Evolutionary conservation across 2,888 invertebrate species (phyloP), one percentile per base, ranked within the genome.

Genomic region (Baronia brevicornis): DNA sequence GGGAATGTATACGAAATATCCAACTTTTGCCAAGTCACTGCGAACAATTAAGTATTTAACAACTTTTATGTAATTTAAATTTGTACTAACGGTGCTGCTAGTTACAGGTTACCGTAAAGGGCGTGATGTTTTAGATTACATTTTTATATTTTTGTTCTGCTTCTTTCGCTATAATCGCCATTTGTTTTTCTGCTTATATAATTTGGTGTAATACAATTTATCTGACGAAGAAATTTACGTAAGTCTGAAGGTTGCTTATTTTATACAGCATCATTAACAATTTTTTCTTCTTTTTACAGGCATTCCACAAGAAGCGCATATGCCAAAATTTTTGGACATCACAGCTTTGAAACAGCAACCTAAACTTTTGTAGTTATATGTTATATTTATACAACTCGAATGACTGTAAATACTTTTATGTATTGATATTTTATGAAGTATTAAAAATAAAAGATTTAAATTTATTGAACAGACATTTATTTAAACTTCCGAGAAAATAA

Each of bases 271-370:
- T 6, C 6, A 17, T 17, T 17, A 17, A 17, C 4, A 17, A 17
- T 17, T 21, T 12, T 23, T 24, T 24, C 27, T 33, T 30, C 35
- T 38, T 26, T 12, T 68, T 67, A 9, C 50, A 79, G 79, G 62
- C 45, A 22, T 44, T 9, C 45, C 52, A 11, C 22, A 39, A 0
- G 14, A 52, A 5, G 43, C 62, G 5, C 57, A 44, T 17, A 36
- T 87, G 20, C 86, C 86, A 17, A 87, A 85, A 61, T 88, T 91
- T 61, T 65, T 91, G 48, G 90, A 91, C 59, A 88, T 91, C 39
- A 89, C 91, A 22, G 87, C 89, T 25, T 72, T 91, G 28, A 90
- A 89, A 59, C 87, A 88, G 49, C 90, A 90, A 62, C 89, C 90
- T 0, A 91, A 91, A 68, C 77, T 90, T 37, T 71, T 90, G 51